These are phyloP conservation scores for Tuberolachnus salignus DNA, from an alignment of 2,888 invertebrate genomes.

Conservation along the genomic window DNA sequence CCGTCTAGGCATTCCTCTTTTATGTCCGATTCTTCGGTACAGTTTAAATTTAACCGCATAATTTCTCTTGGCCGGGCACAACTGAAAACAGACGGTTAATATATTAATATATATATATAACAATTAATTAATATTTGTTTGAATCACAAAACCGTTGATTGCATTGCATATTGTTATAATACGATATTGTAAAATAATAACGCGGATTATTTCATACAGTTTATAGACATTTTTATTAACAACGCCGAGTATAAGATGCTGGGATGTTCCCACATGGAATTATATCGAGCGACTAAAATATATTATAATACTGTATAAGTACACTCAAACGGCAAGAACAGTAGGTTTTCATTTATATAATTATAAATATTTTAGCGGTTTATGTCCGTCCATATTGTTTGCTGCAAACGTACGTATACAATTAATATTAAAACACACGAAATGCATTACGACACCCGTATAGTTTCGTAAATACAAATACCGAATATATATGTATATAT, in stretches of 20 bases:
- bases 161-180: neutral
- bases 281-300: no score
- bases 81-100: conserved; percentile 16
- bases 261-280: no score
- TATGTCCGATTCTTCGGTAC: conserved; percentile 46
- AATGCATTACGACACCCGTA: neutral
- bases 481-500: neutral
- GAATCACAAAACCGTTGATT: neutral
- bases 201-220: no score
- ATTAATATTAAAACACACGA: neutral
- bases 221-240: no score
- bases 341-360: no score
- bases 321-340: no score
- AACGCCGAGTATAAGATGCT: no score
- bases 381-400: neutral
- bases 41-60: conserved; percentile 49
- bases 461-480: neutral
- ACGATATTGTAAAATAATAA: no score
- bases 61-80: neutral
- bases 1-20: conserved; percentile 33
- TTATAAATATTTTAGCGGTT: neutral
- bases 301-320: no score
- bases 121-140: neutral
- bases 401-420: neutral
- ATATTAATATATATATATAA: no score